Evolutionary conservation across 1,140 invertebrate genomes (phyloP), one percentile per base, ranked within the genome.

Genomic region (Drosophila burlai): DNA sequence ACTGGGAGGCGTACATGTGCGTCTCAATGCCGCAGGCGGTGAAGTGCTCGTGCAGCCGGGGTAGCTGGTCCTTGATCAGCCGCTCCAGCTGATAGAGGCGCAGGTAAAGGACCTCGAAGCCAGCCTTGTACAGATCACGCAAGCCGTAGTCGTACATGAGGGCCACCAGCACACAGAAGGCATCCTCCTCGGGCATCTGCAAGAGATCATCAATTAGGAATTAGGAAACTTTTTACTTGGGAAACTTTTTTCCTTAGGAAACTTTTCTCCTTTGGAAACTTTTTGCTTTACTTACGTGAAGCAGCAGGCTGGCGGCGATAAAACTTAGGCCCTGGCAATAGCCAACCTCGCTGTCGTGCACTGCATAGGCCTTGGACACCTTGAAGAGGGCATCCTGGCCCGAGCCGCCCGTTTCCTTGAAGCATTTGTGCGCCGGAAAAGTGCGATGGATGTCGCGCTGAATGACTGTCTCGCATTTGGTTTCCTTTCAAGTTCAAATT

Each of bases 1-100:
- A 99, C 94, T 99, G 99, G 38, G 97, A 98, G 26, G 98, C 99
- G 94, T 98, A 99, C 99, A 99, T 99, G 94, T 99, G 99, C 60
- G 98, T 97, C 94, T 99, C 99, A 49, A 99, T 96, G 43, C 97
- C 97, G 91, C 98, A 95, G 91, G 97, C 96, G 76, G 94, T 94
- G 94, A 99, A 99, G 93, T 99, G 99, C 69, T 96, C 95, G 86
- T 96, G 97, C 46, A 99, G 93, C 76, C 99, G 97, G 1, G 96
- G 96, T 54, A 99, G 92, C 93, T 99, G 97, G 93, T 99, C 98
- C 96, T 97, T 93, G 29, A 94, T 94, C 15, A 99, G 94, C 72
- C 97, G 95, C 89, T 99, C 98, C n/a, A 99, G 94, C 93, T 99
- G 99, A 94, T 99, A 99, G 67, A 99, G 96, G 73, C 97, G 95